Evolutionary conservation across 2,113 vertebrate genomes (phyloP).

Genomic region (Pantherophis guttatus): DNA sequence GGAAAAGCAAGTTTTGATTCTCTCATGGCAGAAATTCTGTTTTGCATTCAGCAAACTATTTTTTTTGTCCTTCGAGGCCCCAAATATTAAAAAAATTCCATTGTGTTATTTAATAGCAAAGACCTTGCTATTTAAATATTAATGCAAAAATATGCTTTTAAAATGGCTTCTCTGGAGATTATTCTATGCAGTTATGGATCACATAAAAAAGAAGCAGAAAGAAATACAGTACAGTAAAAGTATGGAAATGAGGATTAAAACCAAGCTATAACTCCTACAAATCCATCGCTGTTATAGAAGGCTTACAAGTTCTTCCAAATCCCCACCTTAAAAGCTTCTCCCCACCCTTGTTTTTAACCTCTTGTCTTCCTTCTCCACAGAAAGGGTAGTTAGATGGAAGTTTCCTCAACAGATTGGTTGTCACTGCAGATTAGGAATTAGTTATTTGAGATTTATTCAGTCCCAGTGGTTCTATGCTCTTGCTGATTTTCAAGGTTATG

Average conservation of each 20-base stretch:
- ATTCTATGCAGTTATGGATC: not conserved
- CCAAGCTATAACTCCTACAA: not conserved
- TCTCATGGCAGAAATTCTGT: not conserved
- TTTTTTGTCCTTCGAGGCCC: not conserved
- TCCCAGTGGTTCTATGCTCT: not conserved
- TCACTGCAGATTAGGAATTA: not conserved
- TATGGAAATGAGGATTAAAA: not conserved
- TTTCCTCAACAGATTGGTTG: rapidly evolving
- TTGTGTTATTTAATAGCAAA: not conserved
- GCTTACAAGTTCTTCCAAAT: not conserved
- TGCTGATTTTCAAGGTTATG: not conserved
- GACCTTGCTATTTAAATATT: not conserved
- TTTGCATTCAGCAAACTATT: not conserved
- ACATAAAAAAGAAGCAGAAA: not conserved
- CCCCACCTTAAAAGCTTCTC: not conserved
- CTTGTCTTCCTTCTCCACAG: not conserved
- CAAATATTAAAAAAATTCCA: not conserved
- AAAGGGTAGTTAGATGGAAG: not conserved
- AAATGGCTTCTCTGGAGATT: not conserved
- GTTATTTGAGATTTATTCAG: not conserved
- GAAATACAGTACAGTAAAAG: not conserved
- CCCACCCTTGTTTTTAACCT: not conserved
- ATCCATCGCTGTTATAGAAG: not conserved
- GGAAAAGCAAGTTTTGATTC: not conserved
- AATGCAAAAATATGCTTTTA: not conserved